These are phyloP conservation scores for Herminia tarsipennalis DNA, from an alignment of 2,888 invertebrate genomes.

Conservation along the genomic window DNA sequence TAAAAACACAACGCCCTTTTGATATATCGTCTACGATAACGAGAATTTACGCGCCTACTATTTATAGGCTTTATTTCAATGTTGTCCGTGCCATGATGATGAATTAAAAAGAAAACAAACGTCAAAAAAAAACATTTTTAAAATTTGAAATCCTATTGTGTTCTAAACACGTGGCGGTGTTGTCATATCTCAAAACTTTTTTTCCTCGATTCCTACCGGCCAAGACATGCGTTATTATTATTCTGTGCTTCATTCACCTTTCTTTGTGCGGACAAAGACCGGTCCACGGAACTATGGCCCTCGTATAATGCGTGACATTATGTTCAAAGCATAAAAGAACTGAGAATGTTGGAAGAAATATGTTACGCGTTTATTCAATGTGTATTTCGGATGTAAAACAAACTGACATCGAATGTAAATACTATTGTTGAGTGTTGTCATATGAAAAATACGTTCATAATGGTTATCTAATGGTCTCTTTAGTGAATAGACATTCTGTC, in stretches of 20 bases:
- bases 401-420: constrained; percentile 85
- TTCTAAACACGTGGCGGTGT: constrained; percentile 75
- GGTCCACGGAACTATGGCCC: constrained; percentile 75
- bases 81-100: constrained; percentile 20
- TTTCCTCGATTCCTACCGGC: constrained; percentile 69
- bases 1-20: constrained; percentile 57
- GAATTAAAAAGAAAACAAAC: constrained; percentile 48
- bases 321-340: constrained; percentile 74
- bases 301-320: constrained; percentile 76
- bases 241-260: constrained; percentile 78
- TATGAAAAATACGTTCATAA: constrained; percentile 77
- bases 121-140: constrained; percentile 56
- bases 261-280: constrained; percentile 73
- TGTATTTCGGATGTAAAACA: constrained; percentile 83
- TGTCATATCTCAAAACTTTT: constrained; percentile 73
- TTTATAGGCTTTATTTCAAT: constrained; percentile 33
- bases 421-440: constrained; percentile 81
- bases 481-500: constrained; percentile 62
- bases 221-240: constrained; percentile 78
- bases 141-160: constrained; percentile 62
- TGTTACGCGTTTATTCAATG: constrained; percentile 80
- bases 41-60: constrained; percentile 35
- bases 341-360: constrained; percentile 75
- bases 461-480: constrained; percentile 77
- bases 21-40: constrained; percentile 48